Conservation (phyloP, 2,888 invertebrate genomes). For the Acronicta aceris region DNA sequence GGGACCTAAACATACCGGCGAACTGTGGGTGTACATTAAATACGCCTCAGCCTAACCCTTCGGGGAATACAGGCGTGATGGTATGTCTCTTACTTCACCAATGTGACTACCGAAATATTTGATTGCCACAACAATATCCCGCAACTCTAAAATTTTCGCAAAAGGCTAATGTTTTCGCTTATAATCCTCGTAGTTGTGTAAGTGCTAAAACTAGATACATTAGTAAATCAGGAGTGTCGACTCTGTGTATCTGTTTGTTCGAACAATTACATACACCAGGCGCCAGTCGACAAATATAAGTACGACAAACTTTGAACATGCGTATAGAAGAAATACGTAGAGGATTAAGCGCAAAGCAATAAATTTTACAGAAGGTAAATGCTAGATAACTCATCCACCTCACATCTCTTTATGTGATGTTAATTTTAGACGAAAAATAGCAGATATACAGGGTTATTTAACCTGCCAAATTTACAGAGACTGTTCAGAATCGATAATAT, state of each 20-base stretch:
- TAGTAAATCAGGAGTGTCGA: slow-evolving; percentile 81
- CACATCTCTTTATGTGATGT: too few species aligned
- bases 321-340: slow-evolving; percentile 34
- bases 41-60: too few species aligned
- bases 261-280: slow-evolving; percentile 83
- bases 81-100: neutral
- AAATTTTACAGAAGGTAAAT: slow-evolving; percentile 12
- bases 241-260: slow-evolving; percentile 77
- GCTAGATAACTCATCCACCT: neutral
- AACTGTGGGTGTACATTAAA: too few species aligned
- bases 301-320: slow-evolving; percentile 66
- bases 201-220: slow-evolving; percentile 86
- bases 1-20: too few species aligned
- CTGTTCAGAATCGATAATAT: too few species aligned
- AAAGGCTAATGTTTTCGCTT: slow-evolving; percentile 35
- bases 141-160: slow-evolving; percentile 11
- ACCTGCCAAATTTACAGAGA: too few species aligned
- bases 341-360: slow-evolving; percentile 15
- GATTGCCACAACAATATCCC: neutral
- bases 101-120: slow-evolving; percentile 2
- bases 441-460: too few species aligned
- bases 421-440: too few species aligned
- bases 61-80: too few species aligned
- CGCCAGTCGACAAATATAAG: slow-evolving; percentile 84
- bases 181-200: slow-evolving; percentile 65